A percentile compares a stretch with the other conserved stretches of the same genome.
These are phyloP conservation scores for Phrynocephalus guinanensis DNA, from an alignment of 2,797 vertebrate species.

Conservation along the genomic window DNA sequence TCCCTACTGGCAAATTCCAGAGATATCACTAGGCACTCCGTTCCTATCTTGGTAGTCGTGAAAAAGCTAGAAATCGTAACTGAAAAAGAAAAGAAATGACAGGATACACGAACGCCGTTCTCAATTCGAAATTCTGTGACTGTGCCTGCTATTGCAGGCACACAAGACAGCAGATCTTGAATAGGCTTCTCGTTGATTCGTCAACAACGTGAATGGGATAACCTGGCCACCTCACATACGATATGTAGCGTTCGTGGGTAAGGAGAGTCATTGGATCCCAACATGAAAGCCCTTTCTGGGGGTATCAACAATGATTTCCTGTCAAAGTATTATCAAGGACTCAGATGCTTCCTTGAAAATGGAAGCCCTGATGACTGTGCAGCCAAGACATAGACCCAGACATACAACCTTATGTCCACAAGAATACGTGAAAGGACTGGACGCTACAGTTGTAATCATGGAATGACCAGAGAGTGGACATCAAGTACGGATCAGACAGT, in stretches of 20 bases:
- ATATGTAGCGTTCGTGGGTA: not conserved
- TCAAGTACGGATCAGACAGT: not conserved
- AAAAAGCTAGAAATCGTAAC: not conserved
- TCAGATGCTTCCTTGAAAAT: slow-evolving; percentile 15
- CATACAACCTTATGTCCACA: not conserved
- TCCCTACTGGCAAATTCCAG: not conserved
- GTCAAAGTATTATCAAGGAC: slow-evolving; percentile 22
- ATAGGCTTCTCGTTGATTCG: not conserved
- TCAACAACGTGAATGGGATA: rapidly evolving
- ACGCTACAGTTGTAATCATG: not conserved
- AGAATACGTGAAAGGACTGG: not conserved
- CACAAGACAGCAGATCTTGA: not conserved
- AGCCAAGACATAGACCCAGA: not conserved
- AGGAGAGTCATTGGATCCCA: not conserved
- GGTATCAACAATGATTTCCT: slow-evolving; percentile 3
- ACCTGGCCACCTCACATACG: slow-evolving; percentile 14
- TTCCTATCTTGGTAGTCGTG: not conserved
- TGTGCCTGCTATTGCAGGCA: not conserved
- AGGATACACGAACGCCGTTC: not conserved
- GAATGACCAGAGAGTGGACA: not conserved
- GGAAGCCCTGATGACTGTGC: slow-evolving; percentile 42
- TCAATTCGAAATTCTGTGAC: not conserved
- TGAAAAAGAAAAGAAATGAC: not conserved
- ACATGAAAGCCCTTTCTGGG: not conserved
- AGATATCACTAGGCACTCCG: not conserved